A percentile compares a stretch with the other conserved stretches of the same genome.
Evolutionary conservation across 2,797 vertebrate genomes (phyloP).

Genomic region (Chrosomus eos): DNA sequence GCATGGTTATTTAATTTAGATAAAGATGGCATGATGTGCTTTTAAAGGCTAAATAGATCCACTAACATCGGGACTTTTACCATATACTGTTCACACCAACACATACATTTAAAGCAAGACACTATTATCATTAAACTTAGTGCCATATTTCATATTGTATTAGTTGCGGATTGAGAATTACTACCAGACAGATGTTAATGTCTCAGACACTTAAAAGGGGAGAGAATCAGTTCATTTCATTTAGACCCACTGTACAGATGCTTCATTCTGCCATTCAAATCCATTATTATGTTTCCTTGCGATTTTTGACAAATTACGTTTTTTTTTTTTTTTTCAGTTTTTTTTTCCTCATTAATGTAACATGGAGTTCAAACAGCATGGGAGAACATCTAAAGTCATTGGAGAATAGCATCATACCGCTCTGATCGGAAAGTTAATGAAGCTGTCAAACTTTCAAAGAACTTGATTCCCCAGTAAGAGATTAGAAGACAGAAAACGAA

Average conservation of each 20-base stretch:
- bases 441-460: slow-evolving; percentile 82
- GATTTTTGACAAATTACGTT: slow-evolving; percentile 59
- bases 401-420: slow-evolving; percentile 56
- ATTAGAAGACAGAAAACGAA: slow-evolving; percentile 81
- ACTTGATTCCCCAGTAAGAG: slow-evolving; percentile 75
- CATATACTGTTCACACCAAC: too few species aligned
- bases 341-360: slow-evolving; percentile 54
- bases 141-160: background rate
- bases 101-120: too few species aligned
- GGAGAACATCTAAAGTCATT: slow-evolving; percentile 61
- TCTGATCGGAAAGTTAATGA: slow-evolving; percentile 82
- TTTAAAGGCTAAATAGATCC: background rate
- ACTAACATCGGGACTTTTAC: background rate
- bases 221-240: slow-evolving; percentile 22
- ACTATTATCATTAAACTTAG: background rate
- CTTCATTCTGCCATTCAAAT: slow-evolving; percentile 55
- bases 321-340: too few species aligned
- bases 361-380: slow-evolving; percentile 75
- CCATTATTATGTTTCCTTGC: slow-evolving; percentile 57
- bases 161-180: background rate
- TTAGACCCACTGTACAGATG: slow-evolving; percentile 48
- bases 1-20: background rate
- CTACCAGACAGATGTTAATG: background rate
- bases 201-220: slow-evolving; percentile 6
- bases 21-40: background rate